phyloP scores from a whole-genome alignment of 2,113 vertebrate genomes.

The Aleadryas rufinucha region DNA sequence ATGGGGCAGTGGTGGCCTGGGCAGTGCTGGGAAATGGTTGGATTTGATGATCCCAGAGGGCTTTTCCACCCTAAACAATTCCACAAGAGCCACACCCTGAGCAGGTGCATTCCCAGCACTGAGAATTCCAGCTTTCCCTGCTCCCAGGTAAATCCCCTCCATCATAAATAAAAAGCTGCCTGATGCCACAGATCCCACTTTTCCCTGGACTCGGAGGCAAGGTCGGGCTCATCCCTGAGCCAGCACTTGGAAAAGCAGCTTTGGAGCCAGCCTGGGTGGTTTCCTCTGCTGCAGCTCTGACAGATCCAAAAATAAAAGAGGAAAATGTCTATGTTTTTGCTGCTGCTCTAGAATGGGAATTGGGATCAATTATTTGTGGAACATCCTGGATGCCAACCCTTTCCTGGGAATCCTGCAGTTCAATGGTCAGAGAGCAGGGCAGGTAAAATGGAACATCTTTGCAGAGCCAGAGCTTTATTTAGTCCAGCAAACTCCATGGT shows the following conservation, averaged over 20 bases:
- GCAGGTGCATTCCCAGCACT: background rate
- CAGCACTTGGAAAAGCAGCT: background rate
- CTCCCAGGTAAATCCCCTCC: background rate
- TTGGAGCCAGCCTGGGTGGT: background rate
- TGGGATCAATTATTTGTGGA: background rate
- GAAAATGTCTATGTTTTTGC: background rate
- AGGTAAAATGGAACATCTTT: background rate
- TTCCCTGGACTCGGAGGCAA: background rate
- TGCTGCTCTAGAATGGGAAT: background rate
- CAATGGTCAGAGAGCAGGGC: background rate
- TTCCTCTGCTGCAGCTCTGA: background rate
- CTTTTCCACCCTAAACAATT: background rate
- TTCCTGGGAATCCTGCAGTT: background rate
- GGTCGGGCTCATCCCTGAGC: background rate
- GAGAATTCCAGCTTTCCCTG: background rate
- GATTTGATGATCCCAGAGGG: background rate
- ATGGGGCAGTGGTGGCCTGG: background rate
- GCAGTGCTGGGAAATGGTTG: background rate
- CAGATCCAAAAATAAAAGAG: background rate
- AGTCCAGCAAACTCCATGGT: background rate
- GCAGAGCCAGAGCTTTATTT: background rate
- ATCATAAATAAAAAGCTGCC: accelerated
- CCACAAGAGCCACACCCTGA: background rate
- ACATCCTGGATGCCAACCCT: background rate
- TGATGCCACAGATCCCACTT: background rate